phyloP scores from a whole-genome alignment of 2,113 vertebrate species.

The Pycnonotus jocosus region DNA sequence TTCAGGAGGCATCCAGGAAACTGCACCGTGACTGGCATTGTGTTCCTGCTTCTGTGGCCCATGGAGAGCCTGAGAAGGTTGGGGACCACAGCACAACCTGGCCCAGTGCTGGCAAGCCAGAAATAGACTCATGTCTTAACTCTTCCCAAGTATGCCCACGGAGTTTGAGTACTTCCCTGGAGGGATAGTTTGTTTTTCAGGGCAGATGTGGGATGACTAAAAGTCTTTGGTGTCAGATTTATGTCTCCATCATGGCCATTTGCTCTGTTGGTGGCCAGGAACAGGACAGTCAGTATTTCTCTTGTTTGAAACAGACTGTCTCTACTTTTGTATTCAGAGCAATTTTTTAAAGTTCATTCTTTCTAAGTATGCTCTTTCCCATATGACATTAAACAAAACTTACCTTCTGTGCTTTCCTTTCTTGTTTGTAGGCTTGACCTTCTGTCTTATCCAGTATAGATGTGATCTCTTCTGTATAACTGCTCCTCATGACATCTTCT shows the following conservation, averaged over 20 bases:
- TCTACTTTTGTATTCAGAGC: not conserved
- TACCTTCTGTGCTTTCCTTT: not conserved
- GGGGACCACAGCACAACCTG: not conserved
- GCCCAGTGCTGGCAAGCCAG: not conserved
- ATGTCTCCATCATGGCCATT: not conserved
- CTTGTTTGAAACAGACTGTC: not conserved
- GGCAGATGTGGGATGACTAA: not conserved
- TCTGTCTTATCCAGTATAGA: not conserved
- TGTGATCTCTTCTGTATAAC: not conserved
- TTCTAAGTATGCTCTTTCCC: not conserved
- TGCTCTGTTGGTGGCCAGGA: not conserved
- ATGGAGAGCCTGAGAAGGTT: not conserved
- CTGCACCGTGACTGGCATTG: accelerated
- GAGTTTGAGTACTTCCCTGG: not conserved
- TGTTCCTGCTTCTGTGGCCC: not conserved
- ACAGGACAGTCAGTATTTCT: not conserved
- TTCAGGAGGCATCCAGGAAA: not conserved
- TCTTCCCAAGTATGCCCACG: not conserved
- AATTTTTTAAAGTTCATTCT: not conserved
- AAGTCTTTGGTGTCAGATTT: not conserved
- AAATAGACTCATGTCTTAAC: not conserved
- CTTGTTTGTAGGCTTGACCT: not conserved
- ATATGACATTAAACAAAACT: not conserved
- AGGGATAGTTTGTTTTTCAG: not conserved
- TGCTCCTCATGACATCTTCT: not conserved